Evolutionary conservation across 1,140 invertebrate genomes (phyloP).

Genomic region (Ceratosolen fusciceps): DNA sequence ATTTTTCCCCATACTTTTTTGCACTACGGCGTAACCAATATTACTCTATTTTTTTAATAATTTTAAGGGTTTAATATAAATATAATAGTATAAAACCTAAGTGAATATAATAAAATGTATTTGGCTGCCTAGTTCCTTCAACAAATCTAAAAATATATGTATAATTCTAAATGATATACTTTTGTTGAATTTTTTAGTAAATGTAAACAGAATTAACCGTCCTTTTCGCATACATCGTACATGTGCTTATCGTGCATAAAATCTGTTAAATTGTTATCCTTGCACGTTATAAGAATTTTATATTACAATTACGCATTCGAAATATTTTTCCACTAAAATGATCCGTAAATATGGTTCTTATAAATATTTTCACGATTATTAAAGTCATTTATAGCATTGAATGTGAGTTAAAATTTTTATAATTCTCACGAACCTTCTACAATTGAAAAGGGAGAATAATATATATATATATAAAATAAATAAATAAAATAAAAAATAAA

Average conservation of each 20-base stretch:
- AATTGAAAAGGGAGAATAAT: background rate
- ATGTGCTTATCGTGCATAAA: background rate
- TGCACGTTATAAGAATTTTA: background rate
- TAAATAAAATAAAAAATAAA: background rate
- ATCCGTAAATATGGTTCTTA: background rate
- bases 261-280: background rate
- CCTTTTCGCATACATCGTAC: conserved; percentile 26
- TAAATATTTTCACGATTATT: background rate
- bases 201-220: conserved; percentile 43
- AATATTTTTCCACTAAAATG: background rate
- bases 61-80: too few species aligned
- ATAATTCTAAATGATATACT: background rate
- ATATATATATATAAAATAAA: too few species aligned
- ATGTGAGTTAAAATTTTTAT: background rate
- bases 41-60: too few species aligned
- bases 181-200: background rate
- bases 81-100: too few species aligned
- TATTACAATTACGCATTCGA: background rate
- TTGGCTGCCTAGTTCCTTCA: too few species aligned
- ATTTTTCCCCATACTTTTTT: too few species aligned
- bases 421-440: background rate
- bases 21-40: too few species aligned
- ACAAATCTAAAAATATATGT: too few species aligned
- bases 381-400: background rate
- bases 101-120: too few species aligned